Evolutionary conservation across 2,888 invertebrate species (phyloP), one percentile per base, ranked within the genome.

Genomic region (Chrysolina americana): DNA sequence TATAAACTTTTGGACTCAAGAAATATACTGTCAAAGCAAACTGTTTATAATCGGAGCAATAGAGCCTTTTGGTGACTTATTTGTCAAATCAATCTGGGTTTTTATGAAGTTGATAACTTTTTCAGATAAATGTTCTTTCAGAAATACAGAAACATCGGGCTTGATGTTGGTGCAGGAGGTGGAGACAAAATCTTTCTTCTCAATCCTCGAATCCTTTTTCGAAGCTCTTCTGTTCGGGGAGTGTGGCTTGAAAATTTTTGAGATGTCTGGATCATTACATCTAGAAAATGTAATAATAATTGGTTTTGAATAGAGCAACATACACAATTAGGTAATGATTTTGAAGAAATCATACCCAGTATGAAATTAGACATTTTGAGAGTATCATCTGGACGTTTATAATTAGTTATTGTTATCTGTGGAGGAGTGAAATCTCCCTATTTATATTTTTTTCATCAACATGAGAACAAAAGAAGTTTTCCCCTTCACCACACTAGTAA

Each of bases 1-100:
- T 62, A 64, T 70, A 63, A 15, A 64, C 63, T 63, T 70, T 64
- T 63, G 63, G 63, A 21, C 63, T 47, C 48, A 64, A 62, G 41
- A 47, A 63, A 50, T 64, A 28, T 28, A 63, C 21, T 48, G 44
- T 47, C 4, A 41, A 11, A 8, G 64, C 64, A 64, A 64, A 64
- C 19, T 64, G 64, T 17, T 64, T 64, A 21, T 63, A 28, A 2
- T 53, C 41, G 47, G 59, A 62, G 4, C 23, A 28, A 63, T 70
- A 9, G 41, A 41, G n/a, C 64, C 17, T 41, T 64, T 64, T 41
- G 64, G 64, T 64, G 64, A 64, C 41, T 17, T 41, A n/a, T 59
- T 59, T 19, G 19, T 17, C 23, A 59, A 19, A 21, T n/a, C 59
- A 15, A 59, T 23, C 19, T 59, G 59, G 6, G 59, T 59, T 59